Evolutionary conservation across 2,888 invertebrate species (phyloP), one percentile per base, ranked within the genome.

Genomic region (Cosmopolites sordidus): DNA sequence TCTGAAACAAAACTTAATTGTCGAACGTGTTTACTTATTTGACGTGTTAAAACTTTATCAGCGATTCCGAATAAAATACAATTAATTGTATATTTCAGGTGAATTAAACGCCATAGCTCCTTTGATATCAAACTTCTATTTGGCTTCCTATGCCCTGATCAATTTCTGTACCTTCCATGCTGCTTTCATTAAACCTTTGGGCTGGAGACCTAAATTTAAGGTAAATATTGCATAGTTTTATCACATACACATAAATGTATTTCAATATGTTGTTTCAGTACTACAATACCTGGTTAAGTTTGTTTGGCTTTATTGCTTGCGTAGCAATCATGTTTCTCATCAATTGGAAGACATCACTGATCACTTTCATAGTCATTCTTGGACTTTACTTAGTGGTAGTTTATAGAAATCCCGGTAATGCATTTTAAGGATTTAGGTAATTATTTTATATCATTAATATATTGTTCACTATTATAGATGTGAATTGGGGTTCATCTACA

Each of bases 401-500:
- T 62, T 92, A 96, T 69, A 80, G 94, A 44, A 94, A 95, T 69
- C 97, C 97, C 68, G 89, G 91, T 89, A 71, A 66, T n/a, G n/a
- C n/a, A n/a, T 16, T 40, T n/a, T n/a, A n/a, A n/a, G n/a, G n/a
- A n/a, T n/a, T n/a, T n/a, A n/a, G n/a, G n/a, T n/a, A n/a, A n/a
- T n/a, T n/a, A n/a, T n/a, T n/a, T n/a, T n/a, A n/a, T 33, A 33
- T 33, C 11, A 11, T 4, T 12, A 33, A 12, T 33, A 22, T 22
- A 22, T 22, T 22, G 8, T 22, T 22, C n/a, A n/a, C 22, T 22
- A 11, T 65, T 69, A 38, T 62, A 82, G 91, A 96, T 70, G 95
- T 95, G 1, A 97, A 97, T 74, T 97, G 97, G 97, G 97, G 97
- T 16, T 93, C 94, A 51, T 92, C 94, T 5, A 93, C 95, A 0